These are phyloP conservation scores for Hesperophylax magnus DNA, from an alignment of 1,140 invertebrate genomes.

Conservation along the genomic window DNA sequence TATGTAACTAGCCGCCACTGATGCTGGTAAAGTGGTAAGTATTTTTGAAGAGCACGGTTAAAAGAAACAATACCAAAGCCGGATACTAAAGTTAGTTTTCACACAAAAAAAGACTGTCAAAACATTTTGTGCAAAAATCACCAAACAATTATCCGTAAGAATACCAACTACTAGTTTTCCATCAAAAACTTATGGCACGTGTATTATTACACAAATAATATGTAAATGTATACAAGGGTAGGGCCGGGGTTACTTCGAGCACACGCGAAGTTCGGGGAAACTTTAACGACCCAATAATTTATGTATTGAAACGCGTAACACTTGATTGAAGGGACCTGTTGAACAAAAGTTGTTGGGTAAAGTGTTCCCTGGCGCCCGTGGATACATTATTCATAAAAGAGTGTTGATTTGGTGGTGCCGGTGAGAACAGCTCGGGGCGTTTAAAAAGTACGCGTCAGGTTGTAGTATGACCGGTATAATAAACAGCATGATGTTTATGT, in stretches of 20 bases:
- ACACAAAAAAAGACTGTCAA: too few relatives aligned
- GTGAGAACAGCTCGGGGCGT: background rate
- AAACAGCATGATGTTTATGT: background rate
- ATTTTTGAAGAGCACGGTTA: too few relatives aligned
- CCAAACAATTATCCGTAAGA: too few relatives aligned
- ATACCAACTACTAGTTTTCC: too few relatives aligned
- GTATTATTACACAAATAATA: too few relatives aligned
- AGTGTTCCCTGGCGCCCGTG: conserved; percentile 6
- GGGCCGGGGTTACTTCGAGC: background rate
- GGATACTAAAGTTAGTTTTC: too few relatives aligned
- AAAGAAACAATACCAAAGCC: too few relatives aligned
- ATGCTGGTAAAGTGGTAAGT: too few relatives aligned
- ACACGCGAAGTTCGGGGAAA: background rate
- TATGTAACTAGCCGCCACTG: too few relatives aligned
- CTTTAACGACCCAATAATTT: conserved; percentile 27
- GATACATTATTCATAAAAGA: conserved; percentile 29
- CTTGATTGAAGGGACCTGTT: conserved; percentile 35
- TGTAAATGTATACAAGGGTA: too few relatives aligned
- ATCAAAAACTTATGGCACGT: too few relatives aligned
- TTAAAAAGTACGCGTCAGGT: background rate
- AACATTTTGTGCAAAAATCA: too few relatives aligned
- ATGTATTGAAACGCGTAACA: conserved; percentile 24
- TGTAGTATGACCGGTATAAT: background rate
- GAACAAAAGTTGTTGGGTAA: conserved; percentile 17
- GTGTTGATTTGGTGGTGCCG: background rate